Base-by-base conservation (phyloP, 2,888 invertebrate genomes). In the Mythimna albipuncta region DNA sequence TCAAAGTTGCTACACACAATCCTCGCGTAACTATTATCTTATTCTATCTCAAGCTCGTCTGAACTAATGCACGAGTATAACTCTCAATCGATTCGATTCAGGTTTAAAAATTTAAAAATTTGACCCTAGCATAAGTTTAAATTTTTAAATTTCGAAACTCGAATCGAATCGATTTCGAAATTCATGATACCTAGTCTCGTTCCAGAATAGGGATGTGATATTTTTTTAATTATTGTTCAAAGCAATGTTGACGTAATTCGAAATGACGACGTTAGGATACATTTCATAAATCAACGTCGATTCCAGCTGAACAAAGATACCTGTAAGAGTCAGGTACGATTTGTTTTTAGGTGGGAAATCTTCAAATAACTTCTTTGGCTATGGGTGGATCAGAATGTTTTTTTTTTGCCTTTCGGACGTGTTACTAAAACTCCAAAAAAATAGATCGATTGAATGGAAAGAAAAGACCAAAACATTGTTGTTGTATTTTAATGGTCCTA, bases 241-340 rank as follows among this genome's bases (percentile, higher is more conserved):
- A 54, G 6, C 2, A 26, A 10, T 16, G 0, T 21, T 70, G 41
- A 55, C 32, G 21, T 41, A 64, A 71, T 47, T 41, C 26, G 26
- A 26, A 26, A 26, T 26, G 26, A 26, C n/a, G 50, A 21, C 2
- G 13, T 64, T 64, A 41, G 1, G 32, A 58, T 58, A 41, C 63
- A 55, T 55, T 64, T 41, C n/a, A 65, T 77, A 62, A 72, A 52
- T 65, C 59, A n/a, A 26, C 50, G 38, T 32, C 0, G 5, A 52
- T 64, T 78, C 32, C 66, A 77, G 79, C 79, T 72, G 79, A 67
- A 32, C 50, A 72, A 72, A 78, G 54, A 55, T 32, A 32, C 9
- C 21, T 19, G 19, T 6, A 50, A 21, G 32, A 68, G 9, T 41
- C 41, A 65, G 21, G 11, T 6, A 16, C 44, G 11, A 0, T 47